These are phyloP conservation scores for Idaea straminata DNA, from an alignment of 2,888 invertebrate species.

Conservation along the genomic window DNA sequence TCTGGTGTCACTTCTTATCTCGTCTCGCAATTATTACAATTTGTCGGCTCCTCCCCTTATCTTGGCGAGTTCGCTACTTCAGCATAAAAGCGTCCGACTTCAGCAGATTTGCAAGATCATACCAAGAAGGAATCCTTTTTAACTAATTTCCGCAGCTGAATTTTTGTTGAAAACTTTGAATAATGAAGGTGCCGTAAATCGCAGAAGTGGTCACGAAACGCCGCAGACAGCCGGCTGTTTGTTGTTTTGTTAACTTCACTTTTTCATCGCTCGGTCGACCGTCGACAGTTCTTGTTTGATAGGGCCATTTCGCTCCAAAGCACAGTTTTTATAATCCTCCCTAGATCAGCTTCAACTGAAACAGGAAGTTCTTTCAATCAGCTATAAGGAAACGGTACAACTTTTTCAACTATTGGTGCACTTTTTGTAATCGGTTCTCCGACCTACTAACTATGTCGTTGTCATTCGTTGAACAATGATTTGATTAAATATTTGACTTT, in stretches of 20 bases:
- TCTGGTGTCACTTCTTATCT: slow-evolving; percentile 80
- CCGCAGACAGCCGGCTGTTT: slow-evolving; percentile 57
- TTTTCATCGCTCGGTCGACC: slow-evolving; percentile 56
- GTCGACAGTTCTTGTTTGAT: slow-evolving; percentile 55
- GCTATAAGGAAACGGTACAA: slow-evolving; percentile 31
- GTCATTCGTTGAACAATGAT: neutral
- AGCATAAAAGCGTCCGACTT: slow-evolving; percentile 73
- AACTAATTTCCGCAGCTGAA: slow-evolving; percentile 56
- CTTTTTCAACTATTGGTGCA: slow-evolving; percentile 24
- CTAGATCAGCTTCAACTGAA: slow-evolving; percentile 30
- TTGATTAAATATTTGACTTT: neutral
- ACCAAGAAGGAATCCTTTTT: slow-evolving; percentile 59
- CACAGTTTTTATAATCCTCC: slow-evolving; percentile 31
- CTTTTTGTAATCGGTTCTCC: slow-evolving; percentile 23
- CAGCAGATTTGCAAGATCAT: slow-evolving; percentile 75
- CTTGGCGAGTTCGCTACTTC: slow-evolving; percentile 73
- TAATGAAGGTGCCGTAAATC: slow-evolving; percentile 69
- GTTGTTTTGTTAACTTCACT: slow-evolving; percentile 65
- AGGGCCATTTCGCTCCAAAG: slow-evolving; percentile 47
- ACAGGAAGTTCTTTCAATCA: slow-evolving; percentile 37
- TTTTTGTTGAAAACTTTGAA: slow-evolving; percentile 69
- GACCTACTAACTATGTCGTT: neutral
- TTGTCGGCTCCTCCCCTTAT: slow-evolving; percentile 79
- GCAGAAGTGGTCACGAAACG: slow-evolving; percentile 62
- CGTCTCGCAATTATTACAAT: slow-evolving; percentile 79